A percentile compares a stretch with the other conserved stretches of the same genome.
Evolutionary conservation across 1,140 invertebrate species (phyloP).

Genomic region (Anthonomus grandis): DNA sequence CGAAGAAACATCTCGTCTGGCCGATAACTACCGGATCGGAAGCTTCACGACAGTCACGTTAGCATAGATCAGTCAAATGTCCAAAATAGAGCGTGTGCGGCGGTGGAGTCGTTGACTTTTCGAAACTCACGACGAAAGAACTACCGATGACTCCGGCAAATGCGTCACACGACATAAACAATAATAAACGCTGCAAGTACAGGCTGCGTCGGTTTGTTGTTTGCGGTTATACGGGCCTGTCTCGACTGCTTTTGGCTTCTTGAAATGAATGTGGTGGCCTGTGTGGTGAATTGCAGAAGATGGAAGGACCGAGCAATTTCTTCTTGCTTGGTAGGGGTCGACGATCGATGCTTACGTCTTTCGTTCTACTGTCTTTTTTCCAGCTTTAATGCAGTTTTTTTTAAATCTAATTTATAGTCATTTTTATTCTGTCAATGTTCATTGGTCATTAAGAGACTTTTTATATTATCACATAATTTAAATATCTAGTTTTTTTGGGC

Average conservation of each 20-base stretch:
- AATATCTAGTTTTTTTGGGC: too few species aligned
- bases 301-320: not conserved
- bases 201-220: too few species aligned
- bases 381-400: too few species aligned
- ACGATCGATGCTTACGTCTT: too few species aligned
- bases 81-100: slow-evolving; percentile 9
- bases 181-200: too few species aligned
- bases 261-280: too few species aligned
- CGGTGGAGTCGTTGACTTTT: slow-evolving; percentile 12
- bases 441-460: too few species aligned
- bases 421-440: too few species aligned
- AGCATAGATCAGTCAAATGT: slow-evolving; percentile 14
- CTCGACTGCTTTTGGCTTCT: slow-evolving; percentile 27
- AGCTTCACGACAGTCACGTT: not conserved
- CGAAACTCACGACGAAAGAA: slow-evolving; percentile 1
- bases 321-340: slow-evolving; percentile 6
- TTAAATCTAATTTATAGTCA: too few species aligned
- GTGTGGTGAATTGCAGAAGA: slow-evolving; percentile 14
- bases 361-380: too few species aligned
- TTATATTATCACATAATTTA: too few species aligned
- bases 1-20: too few species aligned
- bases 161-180: not conserved
- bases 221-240: slow-evolving; percentile 1
- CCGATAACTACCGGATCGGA: slow-evolving; percentile 3
- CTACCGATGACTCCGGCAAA: not conserved